Base-by-base conservation (phyloP, 1,140 invertebrate species). In the Medauroidea extradentata region DNA sequence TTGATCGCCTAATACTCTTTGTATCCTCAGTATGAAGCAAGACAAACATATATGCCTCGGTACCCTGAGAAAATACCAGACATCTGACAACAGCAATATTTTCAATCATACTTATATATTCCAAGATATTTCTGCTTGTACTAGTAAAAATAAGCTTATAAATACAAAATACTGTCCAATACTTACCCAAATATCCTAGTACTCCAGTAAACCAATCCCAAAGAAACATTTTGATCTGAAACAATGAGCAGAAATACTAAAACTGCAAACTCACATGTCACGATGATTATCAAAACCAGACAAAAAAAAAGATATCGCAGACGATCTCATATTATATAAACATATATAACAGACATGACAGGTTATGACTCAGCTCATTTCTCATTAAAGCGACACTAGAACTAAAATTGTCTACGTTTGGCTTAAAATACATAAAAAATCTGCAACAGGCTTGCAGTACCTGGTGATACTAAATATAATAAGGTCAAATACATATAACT, bases 141-240 rank as follows among this genome's bases (percentile, higher is more conserved):
- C n/a, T n/a, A n/a, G n/a, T n/a, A n/a, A n/a, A n/a, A n/a, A n/a
- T n/a, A n/a, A n/a, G n/a, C n/a, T n/a, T n/a, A 43, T 54, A 51
- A 58, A 53, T 59, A 24, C 63, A 49, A 23, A 41, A 62, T 53
- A 38, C 18, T 46, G 44, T 46, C 44, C 9, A n/a, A 23, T 61
- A 85, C 85, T 89, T 78, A 96, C 94, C 94, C 74, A 98, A 85
- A 81, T 92, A 96, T 77, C 92, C 93, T 69, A 98, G 83, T 72
- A 97, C 90, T 71, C 93, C 93, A 71, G 93, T 91, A 76, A 98
- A 93, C 94, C 94, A 98, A 75, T 98, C 94, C 89, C 90, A 95
- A 78, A 98, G 85, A 86, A 97, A 97, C 94, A 98, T 98, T 81
- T 82, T 85, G 53, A 55, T 24, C 49, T 19, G 39, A 25, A 27